Conservation (phyloP, 2,797 vertebrate species). For the Peromyscus attwateri region DNA sequence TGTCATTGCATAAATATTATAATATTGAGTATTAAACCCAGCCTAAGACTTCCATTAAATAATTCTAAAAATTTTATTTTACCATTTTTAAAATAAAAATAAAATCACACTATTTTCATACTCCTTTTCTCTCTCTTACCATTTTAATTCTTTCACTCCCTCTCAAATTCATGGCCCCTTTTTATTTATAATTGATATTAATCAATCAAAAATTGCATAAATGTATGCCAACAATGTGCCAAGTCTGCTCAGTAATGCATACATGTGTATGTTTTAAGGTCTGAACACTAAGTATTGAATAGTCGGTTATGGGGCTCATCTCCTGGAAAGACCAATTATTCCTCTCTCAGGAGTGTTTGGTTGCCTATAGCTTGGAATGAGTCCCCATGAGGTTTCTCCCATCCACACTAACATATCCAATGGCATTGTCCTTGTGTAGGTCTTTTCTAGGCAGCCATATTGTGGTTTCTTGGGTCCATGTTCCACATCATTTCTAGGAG, state of each 20-base stretch:
- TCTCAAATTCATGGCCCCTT: background rate
- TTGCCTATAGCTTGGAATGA: background rate
- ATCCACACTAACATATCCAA: background rate
- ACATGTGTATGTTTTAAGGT: background rate
- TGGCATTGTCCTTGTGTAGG: background rate
- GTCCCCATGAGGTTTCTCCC: background rate
- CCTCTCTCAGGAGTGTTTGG: background rate
- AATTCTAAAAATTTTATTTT: background rate
- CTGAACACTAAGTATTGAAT: background rate
- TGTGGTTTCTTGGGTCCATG: background rate
- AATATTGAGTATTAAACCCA: background rate
- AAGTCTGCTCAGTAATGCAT: background rate
- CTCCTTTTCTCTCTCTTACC: background rate
- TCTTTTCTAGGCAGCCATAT: background rate
- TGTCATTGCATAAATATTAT: background rate
- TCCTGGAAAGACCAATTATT: background rate
- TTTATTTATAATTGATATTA: background rate
- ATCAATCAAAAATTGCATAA: background rate
- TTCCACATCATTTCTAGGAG: background rate
- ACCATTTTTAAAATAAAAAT: background rate
- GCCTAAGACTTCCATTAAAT: background rate
- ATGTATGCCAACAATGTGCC: background rate
- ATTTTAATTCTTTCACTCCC: background rate
- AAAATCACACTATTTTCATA: background rate
- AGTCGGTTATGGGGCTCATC: background rate